Evolutionary conservation across 2,888 invertebrate genomes (phyloP).

Genomic region (Nymphalis polychloros): DNA sequence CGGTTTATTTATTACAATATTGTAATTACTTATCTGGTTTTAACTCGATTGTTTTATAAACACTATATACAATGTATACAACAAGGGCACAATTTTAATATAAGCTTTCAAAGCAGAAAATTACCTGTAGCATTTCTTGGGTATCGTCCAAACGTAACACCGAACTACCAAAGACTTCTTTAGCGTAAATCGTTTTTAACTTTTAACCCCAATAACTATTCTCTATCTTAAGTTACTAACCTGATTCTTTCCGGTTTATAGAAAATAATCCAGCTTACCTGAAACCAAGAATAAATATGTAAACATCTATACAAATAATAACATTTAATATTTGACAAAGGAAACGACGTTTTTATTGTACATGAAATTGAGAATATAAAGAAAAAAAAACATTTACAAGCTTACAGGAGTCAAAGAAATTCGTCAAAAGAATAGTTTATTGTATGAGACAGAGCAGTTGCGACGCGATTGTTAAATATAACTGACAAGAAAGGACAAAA

Average conservation of each 20-base stretch:
- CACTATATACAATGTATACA: too few relatives aligned
- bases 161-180: not conserved
- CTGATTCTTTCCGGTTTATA: not conserved
- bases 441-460: not conserved
- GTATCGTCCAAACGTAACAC: constrained; percentile 9
- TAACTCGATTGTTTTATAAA: too few relatives aligned
- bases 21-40: too few relatives aligned
- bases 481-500: not conserved
- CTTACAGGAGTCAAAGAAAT: not conserved
- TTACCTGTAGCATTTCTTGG: constrained; percentile 20
- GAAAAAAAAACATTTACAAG: not conserved
- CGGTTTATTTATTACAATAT: too few relatives aligned
- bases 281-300: not conserved
- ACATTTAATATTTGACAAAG: not conserved
- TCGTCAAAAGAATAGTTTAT: constrained; percentile 10
- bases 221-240: not conserved
- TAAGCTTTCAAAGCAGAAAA: not conserved
- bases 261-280: constrained; percentile 1
- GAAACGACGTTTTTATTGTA: not conserved
- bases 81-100: too few relatives aligned
- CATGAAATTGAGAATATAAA: not conserved
- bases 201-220: not conserved
- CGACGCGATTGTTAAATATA: not conserved
- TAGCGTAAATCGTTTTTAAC: not conserved
- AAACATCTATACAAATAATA: not conserved